Conservation (phyloP, 2,797 vertebrate species). For the Pteronotus mesoamericanus region DNA sequence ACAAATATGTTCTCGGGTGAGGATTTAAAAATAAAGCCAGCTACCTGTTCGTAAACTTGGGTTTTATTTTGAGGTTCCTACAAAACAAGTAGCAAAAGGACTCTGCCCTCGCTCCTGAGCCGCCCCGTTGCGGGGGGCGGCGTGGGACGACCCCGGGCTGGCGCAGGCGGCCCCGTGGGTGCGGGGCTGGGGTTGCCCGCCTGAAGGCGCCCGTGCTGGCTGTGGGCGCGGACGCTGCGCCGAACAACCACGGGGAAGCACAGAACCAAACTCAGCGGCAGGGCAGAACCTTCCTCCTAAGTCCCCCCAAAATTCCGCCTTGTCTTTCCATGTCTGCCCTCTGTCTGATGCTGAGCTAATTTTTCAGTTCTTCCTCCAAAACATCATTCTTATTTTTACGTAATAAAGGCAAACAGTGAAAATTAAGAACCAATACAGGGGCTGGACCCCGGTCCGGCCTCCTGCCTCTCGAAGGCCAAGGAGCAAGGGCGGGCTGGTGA, state of each 20-base stretch:
- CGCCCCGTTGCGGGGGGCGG: background rate
- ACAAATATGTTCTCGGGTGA: no score
- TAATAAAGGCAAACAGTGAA: background rate
- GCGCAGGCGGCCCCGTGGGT: background rate
- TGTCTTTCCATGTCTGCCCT: rapidly evolving
- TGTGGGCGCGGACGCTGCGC: background rate
- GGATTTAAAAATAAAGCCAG: background rate
- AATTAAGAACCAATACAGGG: no score
- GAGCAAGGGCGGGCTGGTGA: no score
- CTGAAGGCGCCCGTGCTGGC: background rate
- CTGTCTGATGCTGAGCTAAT: rapidly evolving
- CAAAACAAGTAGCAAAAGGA: background rate
- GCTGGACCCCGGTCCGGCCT: background rate
- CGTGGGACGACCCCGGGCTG: background rate
- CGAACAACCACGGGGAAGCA: background rate
- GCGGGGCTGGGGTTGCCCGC: background rate
- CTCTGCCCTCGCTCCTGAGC: rapidly evolving
- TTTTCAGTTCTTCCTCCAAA: background rate
- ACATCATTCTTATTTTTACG: background rate
- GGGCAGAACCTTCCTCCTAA: background rate
- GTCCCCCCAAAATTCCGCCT: rapidly evolving
- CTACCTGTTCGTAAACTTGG: background rate
- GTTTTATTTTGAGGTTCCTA: background rate
- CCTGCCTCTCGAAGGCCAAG: no score
- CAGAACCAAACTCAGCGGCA: rapidly evolving